These are phyloP conservation scores for Piscicola geometra DNA, from an alignment of 2,888 invertebrate genomes.

Conservation along the genomic window DNA sequence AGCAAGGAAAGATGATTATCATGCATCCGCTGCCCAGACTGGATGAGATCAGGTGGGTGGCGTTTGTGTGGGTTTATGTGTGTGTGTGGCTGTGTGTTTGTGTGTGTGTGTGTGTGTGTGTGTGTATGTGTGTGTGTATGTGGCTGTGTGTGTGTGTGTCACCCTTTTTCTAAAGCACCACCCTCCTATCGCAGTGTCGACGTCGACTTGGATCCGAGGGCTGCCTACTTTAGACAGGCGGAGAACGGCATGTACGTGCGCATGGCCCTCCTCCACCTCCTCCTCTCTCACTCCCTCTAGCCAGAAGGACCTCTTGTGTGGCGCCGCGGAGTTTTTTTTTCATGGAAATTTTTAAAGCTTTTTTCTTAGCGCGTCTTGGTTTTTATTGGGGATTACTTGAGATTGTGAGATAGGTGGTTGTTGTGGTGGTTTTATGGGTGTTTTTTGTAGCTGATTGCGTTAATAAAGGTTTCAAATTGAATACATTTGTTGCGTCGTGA, in stretches of 20 bases:
- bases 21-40: conserved; percentile 94
- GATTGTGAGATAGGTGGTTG: no score
- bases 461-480: no score
- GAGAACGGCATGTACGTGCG: conserved; percentile 96
- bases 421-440: no score
- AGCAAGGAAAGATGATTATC: conserved; percentile 75
- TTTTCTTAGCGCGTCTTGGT: no score
- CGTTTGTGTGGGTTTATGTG: conserved; percentile 30
- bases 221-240: conserved; percentile 96
- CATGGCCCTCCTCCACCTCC: conserved; percentile 84
- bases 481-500: no score
- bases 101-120: background rate
- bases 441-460: no score
- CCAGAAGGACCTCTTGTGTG: no score
- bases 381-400: no score
- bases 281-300: conserved; percentile 41
- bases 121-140: background rate
- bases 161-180: background rate
- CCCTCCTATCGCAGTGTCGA: conserved; percentile 68
- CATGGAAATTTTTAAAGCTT: no score
- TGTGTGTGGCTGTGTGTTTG: background rate
- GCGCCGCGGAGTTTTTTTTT: no score
- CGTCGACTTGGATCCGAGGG: conserved; percentile 90
- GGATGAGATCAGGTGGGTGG: conserved; percentile 74
- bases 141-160: no score